Evolutionary conservation across 2,113 vertebrate species (phyloP).

Genomic region (Lophura nycthemera): DNA sequence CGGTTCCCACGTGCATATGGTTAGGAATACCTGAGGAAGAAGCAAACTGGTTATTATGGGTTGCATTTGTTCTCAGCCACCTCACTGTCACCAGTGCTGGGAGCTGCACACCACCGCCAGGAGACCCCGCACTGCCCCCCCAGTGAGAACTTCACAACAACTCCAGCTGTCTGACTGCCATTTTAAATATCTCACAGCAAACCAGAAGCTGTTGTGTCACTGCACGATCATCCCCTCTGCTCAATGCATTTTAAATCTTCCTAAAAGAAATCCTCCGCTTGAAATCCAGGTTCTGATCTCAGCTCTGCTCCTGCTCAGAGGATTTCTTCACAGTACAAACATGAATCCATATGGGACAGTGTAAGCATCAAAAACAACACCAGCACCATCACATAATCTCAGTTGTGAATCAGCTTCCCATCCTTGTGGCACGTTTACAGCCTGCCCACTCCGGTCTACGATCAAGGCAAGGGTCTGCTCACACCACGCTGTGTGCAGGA

Average conservation of each 20-base stretch:
- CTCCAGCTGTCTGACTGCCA: rapidly evolving
- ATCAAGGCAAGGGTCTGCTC: background rate
- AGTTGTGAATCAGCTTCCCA: background rate
- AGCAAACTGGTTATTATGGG: background rate
- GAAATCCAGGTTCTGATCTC: background rate
- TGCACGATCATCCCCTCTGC: rapidly evolving
- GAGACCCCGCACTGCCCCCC: background rate
- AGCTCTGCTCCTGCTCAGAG: background rate
- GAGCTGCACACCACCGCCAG: background rate
- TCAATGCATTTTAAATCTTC: background rate
- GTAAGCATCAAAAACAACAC: background rate
- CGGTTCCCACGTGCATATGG: conserved; percentile 85
- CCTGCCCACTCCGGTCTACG: rapidly evolving
- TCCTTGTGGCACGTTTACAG: rapidly evolving
- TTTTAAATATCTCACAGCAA: background rate
- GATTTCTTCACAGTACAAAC: background rate
- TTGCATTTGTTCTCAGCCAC: background rate
- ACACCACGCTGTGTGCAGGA: background rate
- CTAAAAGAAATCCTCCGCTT: background rate
- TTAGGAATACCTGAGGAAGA: conserved; percentile 82
- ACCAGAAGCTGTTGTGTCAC: background rate
- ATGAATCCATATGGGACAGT: background rate
- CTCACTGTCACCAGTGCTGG: background rate
- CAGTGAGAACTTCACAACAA: background rate
- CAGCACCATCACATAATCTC: background rate